These are phyloP conservation scores for Chrosomus eos DNA, from an alignment of 2,797 vertebrate genomes.

Conservation along the genomic window DNA sequence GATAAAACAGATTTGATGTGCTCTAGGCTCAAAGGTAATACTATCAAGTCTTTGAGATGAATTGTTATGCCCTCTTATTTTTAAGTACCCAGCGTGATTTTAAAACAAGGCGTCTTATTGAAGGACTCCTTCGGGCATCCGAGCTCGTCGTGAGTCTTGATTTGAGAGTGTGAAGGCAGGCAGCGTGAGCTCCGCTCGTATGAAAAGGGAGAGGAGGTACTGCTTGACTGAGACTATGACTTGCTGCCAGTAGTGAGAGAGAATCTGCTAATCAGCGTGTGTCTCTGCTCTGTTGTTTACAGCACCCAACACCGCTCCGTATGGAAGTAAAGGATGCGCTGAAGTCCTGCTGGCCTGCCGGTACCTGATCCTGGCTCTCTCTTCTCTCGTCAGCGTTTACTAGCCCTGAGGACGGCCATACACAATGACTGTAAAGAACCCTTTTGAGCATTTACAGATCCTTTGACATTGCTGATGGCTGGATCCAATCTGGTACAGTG, in stretches of 20 bases:
- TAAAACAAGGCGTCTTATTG: slow-evolving; percentile 21
- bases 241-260: slow-evolving; percentile 60
- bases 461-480: slow-evolving; percentile 90
- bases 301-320: slow-evolving; percentile 97
- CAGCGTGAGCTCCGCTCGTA: slow-evolving; percentile 26
- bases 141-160: slow-evolving; percentile 13
- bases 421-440: slow-evolving; percentile 93
- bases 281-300: slow-evolving; percentile 78
- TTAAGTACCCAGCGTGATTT: neutral
- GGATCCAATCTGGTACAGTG: slow-evolving; percentile 94
- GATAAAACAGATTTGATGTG: neutral
- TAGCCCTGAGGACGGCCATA: slow-evolving; percentile 87
- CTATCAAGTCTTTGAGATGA: neutral
- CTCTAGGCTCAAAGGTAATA: slow-evolving; percentile 1
- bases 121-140: slow-evolving; percentile 22
- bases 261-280: slow-evolving; percentile 63
- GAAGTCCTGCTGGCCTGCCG: slow-evolving; percentile 91
- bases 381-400: slow-evolving; percentile 94
- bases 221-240: slow-evolving; percentile 48
- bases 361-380: slow-evolving; percentile 92
- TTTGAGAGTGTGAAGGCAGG: slow-evolving; percentile 38
- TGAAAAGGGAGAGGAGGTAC: slow-evolving; percentile 31
- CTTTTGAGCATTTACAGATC: slow-evolving; percentile 89
- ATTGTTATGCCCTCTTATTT: slow-evolving; percentile 1
- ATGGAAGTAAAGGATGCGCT: slow-evolving; percentile 90